Percentiles rank a stretch among this genome's conserved stretches.
These are phyloP conservation scores for Pollenia amentaria DNA, from an alignment of 2,888 invertebrate genomes.

Conservation along the genomic window DNA sequence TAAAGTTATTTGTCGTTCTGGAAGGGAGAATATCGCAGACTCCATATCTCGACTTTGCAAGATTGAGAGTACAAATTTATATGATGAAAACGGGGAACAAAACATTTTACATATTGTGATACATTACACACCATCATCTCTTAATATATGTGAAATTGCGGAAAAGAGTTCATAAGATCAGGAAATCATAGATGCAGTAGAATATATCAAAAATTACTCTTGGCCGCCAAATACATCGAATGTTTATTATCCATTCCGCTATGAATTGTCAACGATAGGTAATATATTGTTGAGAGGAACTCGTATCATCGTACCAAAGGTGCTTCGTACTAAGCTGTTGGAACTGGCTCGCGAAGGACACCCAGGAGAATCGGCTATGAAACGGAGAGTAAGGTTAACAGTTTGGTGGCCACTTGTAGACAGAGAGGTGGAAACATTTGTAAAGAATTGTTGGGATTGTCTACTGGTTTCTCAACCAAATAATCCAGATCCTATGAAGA, in stretches of 20 bases:
- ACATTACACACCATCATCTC: constrained; percentile 30
- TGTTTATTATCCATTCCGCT: constrained; percentile 52
- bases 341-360: constrained; percentile 57
- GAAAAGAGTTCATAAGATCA: constrained; percentile 43
- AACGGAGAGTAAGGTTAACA: constrained; percentile 51
- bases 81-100: constrained; percentile 36
- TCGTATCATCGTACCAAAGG: constrained; percentile 54
- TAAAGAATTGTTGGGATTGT: constrained; percentile 62
- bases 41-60: constrained; percentile 64
- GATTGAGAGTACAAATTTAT: constrained; percentile 37
- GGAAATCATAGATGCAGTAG: constrained; percentile 52
- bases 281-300: constrained; percentile 58
- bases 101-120: constrained; percentile 47
- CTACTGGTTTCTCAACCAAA: constrained; percentile 58
- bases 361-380: constrained; percentile 67
- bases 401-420: no score
- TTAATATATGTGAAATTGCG: constrained; percentile 47
- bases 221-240: constrained; percentile 43
- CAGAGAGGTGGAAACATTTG: constrained; percentile 63
- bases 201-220: constrained; percentile 46
- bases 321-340: constrained; percentile 30
- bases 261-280: constrained; percentile 55
- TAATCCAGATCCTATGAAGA: constrained; percentile 54
- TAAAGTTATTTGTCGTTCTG: constrained; percentile 56
- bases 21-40: constrained; percentile 63